These are phyloP conservation scores for Thunnus albacares DNA, from an alignment of 2,797 vertebrate species.

Conservation along the genomic window DNA sequence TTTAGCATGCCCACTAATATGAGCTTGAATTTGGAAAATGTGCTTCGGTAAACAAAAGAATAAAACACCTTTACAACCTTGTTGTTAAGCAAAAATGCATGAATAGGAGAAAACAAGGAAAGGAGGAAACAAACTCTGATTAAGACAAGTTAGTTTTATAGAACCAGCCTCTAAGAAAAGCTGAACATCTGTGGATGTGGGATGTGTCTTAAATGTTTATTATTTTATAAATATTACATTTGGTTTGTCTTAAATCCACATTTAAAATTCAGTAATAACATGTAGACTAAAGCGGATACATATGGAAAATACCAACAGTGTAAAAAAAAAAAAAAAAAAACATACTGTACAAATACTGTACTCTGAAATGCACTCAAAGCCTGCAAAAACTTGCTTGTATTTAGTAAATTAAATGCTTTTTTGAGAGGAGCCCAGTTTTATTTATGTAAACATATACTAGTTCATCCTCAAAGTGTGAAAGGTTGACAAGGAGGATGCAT, in stretches of 20 bases:
- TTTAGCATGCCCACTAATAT: conserved; percentile 61
- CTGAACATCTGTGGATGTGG: neutral
- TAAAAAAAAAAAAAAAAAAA: neutral
- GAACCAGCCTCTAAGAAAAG: neutral
- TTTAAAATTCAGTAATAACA: conserved; percentile 2
- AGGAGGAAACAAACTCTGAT: neutral
- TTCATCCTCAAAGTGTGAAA: conserved; percentile 62
- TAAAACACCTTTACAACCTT: neutral
- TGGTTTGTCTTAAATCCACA: neutral
- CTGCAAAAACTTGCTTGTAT: conserved; percentile 16
- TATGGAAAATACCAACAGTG: neutral
- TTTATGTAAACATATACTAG: conserved; percentile 63
- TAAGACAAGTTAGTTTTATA: neutral
- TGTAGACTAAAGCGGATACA: neutral
- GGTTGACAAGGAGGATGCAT: conserved; percentile 75
- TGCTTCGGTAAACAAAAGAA: conserved; percentile 28
- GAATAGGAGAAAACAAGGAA: neutral
- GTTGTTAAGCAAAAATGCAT: neutral
- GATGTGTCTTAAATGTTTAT: neutral
- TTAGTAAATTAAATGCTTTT: conserved; percentile 33
- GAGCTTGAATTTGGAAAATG: conserved; percentile 57
- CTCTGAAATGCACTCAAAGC: conserved; percentile 3
- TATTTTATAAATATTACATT: neutral
- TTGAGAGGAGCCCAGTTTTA: conserved; percentile 41
- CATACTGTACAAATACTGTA: neutral